A percentile compares a stretch with the other conserved stretches of the same genome.
Evolutionary conservation across 2,113 vertebrate genomes (phyloP).

Genomic region (Thamnaconus septentrionalis): DNA sequence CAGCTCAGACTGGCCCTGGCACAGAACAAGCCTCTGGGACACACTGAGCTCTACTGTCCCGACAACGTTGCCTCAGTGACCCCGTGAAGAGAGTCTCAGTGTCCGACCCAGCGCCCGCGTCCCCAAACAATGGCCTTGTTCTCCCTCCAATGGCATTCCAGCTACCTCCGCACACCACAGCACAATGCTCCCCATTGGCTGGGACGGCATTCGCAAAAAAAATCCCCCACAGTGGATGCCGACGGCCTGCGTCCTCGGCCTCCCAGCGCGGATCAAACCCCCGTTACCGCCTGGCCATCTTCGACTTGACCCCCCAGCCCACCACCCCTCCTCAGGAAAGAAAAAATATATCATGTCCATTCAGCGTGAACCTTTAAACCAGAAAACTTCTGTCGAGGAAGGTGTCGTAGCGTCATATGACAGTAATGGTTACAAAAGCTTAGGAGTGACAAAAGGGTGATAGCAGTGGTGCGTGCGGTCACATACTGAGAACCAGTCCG

Average conservation of each 20-base stretch:
- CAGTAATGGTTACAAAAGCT: constrained; percentile 11
- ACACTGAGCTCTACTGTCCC: constrained; percentile 67
- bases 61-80: constrained; percentile 69
- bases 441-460: constrained; percentile 5
- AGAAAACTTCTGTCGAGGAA: constrained; percentile 18
- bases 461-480: constrained; percentile 10
- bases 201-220: constrained; percentile 61
- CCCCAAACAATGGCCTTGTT: constrained; percentile 66
- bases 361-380: constrained; percentile 32
- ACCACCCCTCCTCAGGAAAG: too few relatives aligned
- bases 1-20: constrained; percentile 58
- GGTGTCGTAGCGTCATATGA: constrained; percentile 31
- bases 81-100: constrained; percentile 68
- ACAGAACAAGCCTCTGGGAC: constrained; percentile 48
- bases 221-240: constrained; percentile 65
- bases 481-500: background rate
- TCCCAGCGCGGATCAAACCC: constrained; percentile 35
- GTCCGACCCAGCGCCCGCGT: constrained; percentile 40
- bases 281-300: constrained; percentile 42
- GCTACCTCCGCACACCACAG: constrained; percentile 55
- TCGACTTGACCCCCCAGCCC: too few relatives aligned
- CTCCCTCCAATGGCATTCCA: constrained; percentile 67
- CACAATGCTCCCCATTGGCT: constrained; percentile 70
- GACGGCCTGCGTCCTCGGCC: constrained; percentile 32
- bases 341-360: constrained; percentile 30